phyloP scores from a whole-genome alignment of 2,797 vertebrate genomes.

The Diceros bicornis region DNA sequence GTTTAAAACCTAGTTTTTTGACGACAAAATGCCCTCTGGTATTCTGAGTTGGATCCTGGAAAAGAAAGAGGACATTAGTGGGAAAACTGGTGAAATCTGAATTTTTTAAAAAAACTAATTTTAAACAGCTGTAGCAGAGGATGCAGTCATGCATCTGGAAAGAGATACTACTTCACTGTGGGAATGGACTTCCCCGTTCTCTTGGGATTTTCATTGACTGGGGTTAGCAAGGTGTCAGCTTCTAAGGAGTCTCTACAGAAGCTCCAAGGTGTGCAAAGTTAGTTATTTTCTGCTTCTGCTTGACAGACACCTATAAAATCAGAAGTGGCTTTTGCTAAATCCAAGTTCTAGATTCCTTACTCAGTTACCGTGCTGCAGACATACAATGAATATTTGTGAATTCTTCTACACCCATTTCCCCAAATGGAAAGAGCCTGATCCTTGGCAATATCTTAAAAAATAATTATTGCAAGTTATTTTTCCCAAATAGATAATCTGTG shows the following conservation, averaged over 20 bases:
- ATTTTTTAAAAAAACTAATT: not conserved
- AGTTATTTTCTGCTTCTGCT: not conserved
- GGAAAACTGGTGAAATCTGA: not conserved
- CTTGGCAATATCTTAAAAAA: not conserved
- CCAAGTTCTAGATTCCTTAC: not conserved
- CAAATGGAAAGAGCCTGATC: not conserved
- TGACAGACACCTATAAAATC: not conserved
- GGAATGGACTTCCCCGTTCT: not conserved
- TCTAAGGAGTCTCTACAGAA: not conserved
- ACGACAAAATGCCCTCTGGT: not conserved
- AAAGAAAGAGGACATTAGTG: not conserved
- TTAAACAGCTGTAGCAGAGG: not conserved
- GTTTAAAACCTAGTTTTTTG: constrained; percentile 3
- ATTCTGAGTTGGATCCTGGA: not conserved
- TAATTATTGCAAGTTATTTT: not conserved
- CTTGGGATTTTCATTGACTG: too few relatives aligned
- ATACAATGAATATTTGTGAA: not conserved
- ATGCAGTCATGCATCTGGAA: not conserved
- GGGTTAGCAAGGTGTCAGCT: not conserved
- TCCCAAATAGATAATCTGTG: not conserved
- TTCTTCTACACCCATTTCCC: not conserved
- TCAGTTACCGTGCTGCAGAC: not conserved
- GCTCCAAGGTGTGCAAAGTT: not conserved
- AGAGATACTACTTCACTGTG: not conserved
- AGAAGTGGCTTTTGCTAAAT: not conserved